Conservation (phyloP, 1,140 invertebrate genomes). For the Centruroides sculpturatus region DNA sequence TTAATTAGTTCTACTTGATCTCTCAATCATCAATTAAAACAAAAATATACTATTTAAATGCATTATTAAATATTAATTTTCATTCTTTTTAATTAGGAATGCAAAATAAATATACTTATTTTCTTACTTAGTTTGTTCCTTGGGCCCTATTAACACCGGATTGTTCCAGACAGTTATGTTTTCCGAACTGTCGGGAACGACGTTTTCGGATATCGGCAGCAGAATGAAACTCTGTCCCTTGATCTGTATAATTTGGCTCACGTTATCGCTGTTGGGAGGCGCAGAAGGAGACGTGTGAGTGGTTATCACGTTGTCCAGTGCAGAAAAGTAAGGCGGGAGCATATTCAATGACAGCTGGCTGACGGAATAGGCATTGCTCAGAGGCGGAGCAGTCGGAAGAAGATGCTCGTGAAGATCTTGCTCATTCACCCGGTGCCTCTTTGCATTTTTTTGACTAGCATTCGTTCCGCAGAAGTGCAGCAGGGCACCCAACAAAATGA, state of each 20-base stretch:
- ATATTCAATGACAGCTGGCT: constrained; percentile 14
- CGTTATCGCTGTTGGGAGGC: neutral
- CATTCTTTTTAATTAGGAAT: too few species aligned
- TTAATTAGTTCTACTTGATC: too few species aligned
- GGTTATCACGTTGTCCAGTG: neutral
- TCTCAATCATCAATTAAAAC: too few species aligned
- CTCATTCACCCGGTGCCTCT: neutral
- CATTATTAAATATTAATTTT: too few species aligned
- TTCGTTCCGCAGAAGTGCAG: constrained; percentile 5
- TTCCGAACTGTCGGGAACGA: too few species aligned
- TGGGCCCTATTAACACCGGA: too few species aligned
- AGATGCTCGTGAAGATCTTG: neutral
- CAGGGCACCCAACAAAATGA: constrained; percentile 6
- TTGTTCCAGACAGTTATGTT: too few species aligned
- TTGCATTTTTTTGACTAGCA: neutral
- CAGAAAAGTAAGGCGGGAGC: constrained; percentile 13
- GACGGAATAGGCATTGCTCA: constrained; percentile 10
- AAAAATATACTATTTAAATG: too few species aligned
- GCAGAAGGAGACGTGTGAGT: constrained; percentile 2
- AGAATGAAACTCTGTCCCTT: constrained; percentile 13
- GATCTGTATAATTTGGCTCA: neutral
- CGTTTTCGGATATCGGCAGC: neutral
- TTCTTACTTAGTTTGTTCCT: too few species aligned
- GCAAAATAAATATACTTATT: too few species aligned
- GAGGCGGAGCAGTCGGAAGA: neutral